Conservation (phyloP, 2,888 invertebrate species). For the Nysson spinosus region DNA sequence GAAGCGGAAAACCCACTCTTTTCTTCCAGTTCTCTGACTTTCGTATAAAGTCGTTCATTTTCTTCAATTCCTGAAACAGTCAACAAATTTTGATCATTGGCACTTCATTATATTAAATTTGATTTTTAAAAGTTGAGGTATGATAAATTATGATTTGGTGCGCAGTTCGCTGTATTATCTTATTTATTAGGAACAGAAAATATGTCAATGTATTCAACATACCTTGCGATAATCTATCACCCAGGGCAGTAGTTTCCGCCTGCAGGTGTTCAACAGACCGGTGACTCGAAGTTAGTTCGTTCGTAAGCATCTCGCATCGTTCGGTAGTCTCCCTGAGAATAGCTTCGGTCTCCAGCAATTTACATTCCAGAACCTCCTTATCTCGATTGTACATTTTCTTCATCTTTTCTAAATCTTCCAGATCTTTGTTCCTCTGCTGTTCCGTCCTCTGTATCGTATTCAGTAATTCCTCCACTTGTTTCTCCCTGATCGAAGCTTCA, state of each 20-base stretch:
- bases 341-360: constrained; percentile 84
- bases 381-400: constrained; percentile 82
- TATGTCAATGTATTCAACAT: constrained; percentile 2
- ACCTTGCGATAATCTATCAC: constrained; percentile 83
- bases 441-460: constrained; percentile 87
- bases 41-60: constrained; percentile 85
- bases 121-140: too few relatives aligned
- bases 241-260: constrained; percentile 83
- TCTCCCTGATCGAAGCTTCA: constrained; percentile 85
- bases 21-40: constrained; percentile 86
- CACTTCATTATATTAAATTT: neutral
- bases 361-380: constrained; percentile 84
- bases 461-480: constrained; percentile 88
- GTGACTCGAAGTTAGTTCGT: constrained; percentile 83
- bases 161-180: too few relatives aligned
- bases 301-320: constrained; percentile 82
- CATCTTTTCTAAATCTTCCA: constrained; percentile 82
- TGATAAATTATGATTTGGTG: too few relatives aligned
- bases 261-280: constrained; percentile 83
- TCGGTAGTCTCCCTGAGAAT: constrained; percentile 84
- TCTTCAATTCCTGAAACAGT: constrained; percentile 82
- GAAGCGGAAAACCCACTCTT: constrained; percentile 79
- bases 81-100: neutral
- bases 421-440: constrained; percentile 85
- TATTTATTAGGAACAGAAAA: too few relatives aligned